phyloP scores from a whole-genome alignment of 2,113 vertebrate genomes.

The Stercorarius parasiticus region DNA sequence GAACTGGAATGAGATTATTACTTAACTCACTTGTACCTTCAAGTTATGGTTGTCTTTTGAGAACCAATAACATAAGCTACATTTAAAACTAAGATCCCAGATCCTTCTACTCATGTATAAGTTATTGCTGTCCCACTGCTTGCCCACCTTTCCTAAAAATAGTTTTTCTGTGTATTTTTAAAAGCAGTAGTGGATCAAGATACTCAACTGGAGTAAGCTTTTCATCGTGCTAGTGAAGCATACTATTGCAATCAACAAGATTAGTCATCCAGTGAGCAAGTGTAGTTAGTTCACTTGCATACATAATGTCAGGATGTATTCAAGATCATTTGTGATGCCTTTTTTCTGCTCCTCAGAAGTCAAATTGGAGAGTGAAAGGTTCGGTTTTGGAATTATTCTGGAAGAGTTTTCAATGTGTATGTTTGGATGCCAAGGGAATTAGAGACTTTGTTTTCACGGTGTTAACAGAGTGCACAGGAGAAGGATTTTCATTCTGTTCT shows the following conservation, averaged over 20 bases:
- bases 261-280: background rate
- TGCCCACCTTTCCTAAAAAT: background rate
- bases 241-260: background rate
- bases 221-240: background rate
- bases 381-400: background rate
- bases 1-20: background rate
- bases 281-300: background rate
- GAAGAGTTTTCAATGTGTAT: background rate
- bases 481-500: background rate
- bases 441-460: background rate
- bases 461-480: background rate
- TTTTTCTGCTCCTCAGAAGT: background rate
- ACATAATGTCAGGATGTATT: background rate
- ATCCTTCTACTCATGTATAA: background rate
- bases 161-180: background rate
- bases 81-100: background rate
- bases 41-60: background rate
- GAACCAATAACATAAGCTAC: background rate
- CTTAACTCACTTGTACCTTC: background rate
- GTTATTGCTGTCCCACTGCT: background rate
- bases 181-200: background rate
- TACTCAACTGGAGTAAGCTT: background rate
- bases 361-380: background rate
- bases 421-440: background rate
- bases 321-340: background rate